Evolutionary conservation across 2,113 vertebrate genomes (phyloP), one percentile per base, ranked within the genome.

Genomic region (Andinoacara biseriatus): DNA sequence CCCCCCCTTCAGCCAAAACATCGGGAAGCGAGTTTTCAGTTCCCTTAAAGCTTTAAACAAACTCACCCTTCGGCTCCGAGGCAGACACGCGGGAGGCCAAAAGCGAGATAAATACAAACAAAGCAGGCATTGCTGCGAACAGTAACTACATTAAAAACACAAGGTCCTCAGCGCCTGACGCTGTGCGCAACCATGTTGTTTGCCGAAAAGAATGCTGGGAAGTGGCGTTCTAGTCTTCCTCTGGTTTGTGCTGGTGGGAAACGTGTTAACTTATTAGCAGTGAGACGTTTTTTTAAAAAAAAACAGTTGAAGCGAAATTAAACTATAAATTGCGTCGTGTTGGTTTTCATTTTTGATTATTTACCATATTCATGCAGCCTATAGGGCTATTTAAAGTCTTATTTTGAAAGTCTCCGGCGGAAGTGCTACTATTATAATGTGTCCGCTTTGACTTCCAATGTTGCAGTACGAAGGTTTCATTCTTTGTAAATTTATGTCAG

Each of bases 191-290:
- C 94, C 94, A 95, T 95, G 67, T 65, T 92, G 58, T 80, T 77
- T 82, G 72, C 46, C 81, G 60, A 33, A 0, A 24, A 5, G 92
- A 76, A 93, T 90, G 74, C 58, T 86, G 94, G 95, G 94, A 93
- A 78, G 7, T 81, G 91, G 24, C 88, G 92, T 93, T 75, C 20
- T n/a, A 17, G 22, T 57, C 17, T 8, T 7, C 3, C 6, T 79
- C 5, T 2, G 52, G 29, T 38, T 38, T 5, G 29, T 6, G 8
- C 29, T 31, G 11, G 5, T 18, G 5, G 13, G 2, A 14, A 49
- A 17, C 2, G 43, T 17, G 24, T 29, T 29, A 29, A 0, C 49
- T 35, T 35, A 74, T 22, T 5, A 10, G n/a, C 2, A 56, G 54
- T 5, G 5, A 20, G 65, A 31, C 46, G 26, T 26, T 26, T 26